Evolutionary conservation across 2,113 vertebrate genomes (phyloP).

Genomic region (Rousettus leschenaultii): DNA sequence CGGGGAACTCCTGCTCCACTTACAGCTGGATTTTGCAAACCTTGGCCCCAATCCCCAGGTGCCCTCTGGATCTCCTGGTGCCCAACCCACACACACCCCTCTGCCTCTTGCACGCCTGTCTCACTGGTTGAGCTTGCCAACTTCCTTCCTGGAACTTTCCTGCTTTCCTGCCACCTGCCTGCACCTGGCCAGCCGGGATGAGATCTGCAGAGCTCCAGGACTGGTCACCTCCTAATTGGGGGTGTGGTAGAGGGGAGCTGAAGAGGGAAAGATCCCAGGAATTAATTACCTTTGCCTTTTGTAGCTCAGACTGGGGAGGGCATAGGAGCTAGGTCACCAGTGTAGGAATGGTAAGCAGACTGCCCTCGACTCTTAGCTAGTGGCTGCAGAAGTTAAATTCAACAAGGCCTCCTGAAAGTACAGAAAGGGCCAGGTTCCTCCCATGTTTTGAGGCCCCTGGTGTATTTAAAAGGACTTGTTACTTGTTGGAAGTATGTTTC

Average conservation of each 20-base stretch:
- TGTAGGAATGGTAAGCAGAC: not conserved
- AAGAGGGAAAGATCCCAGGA: not conserved
- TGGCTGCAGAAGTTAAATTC: not conserved
- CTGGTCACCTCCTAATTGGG: not conserved
- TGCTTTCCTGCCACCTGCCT: not conserved
- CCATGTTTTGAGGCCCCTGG: not conserved
- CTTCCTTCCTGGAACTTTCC: conserved; percentile 22
- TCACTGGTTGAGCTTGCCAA: not conserved
- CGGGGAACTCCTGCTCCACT: conserved; percentile 19
- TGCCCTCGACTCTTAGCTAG: not conserved
- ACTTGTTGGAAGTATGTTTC: not conserved
- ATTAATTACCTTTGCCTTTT: not conserved
- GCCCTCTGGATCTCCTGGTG: not conserved
- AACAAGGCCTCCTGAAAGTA: not conserved
- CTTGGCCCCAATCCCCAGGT: not conserved
- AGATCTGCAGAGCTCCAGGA: not conserved
- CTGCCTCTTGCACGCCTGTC: not conserved
- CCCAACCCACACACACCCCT: not conserved
- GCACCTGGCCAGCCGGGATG: not conserved
- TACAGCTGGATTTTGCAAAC: conserved; percentile 50
- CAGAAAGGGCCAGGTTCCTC: not conserved
- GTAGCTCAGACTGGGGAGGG: not conserved
- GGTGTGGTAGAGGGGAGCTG: not conserved
- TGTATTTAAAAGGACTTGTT: not conserved
- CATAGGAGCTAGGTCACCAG: not conserved